phyloP scores from a whole-genome alignment of 2,888 invertebrate species.

The Lasius fuliginosus region DNA sequence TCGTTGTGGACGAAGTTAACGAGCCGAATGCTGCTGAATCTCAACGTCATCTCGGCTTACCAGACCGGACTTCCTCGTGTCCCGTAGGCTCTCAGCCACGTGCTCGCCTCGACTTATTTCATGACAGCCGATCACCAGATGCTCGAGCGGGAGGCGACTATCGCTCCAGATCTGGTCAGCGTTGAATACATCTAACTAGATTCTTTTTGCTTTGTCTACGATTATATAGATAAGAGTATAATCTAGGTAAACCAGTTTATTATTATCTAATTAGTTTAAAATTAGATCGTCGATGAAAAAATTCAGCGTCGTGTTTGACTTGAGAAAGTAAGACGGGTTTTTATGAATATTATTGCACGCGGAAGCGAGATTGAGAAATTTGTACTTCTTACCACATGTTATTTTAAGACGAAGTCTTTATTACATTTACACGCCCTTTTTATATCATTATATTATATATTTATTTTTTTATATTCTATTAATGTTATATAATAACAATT shows the following conservation, averaged over 20 bases:
- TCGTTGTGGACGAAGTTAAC: slow-evolving; percentile 36
- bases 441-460: slow-evolving; percentile 9
- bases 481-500: neutral
- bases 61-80: slow-evolving; percentile 50
- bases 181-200: neutral
- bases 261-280: slow-evolving; percentile 19
- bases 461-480: neutral
- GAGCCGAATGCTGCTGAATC: slow-evolving; percentile 33
- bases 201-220: neutral
- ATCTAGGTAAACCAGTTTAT: neutral
- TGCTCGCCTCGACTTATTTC: slow-evolving; percentile 26
- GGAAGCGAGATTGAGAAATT: neutral
- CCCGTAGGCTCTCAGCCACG: slow-evolving; percentile 36
- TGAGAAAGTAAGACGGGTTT: neutral
- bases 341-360: neutral
- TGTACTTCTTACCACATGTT: neutral
- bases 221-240: neutral
- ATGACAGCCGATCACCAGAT: slow-evolving; percentile 35
- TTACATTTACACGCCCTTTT: neutral
- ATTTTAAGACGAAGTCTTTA: neutral
- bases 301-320: neutral
- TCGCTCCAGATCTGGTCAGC: neutral
- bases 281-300: slow-evolving; percentile 2
- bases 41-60: slow-evolving; percentile 38
- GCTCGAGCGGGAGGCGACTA: slow-evolving; percentile 13